Base-by-base conservation (phyloP, 1,140 invertebrate species). In the Ostrea edulis region DNA sequence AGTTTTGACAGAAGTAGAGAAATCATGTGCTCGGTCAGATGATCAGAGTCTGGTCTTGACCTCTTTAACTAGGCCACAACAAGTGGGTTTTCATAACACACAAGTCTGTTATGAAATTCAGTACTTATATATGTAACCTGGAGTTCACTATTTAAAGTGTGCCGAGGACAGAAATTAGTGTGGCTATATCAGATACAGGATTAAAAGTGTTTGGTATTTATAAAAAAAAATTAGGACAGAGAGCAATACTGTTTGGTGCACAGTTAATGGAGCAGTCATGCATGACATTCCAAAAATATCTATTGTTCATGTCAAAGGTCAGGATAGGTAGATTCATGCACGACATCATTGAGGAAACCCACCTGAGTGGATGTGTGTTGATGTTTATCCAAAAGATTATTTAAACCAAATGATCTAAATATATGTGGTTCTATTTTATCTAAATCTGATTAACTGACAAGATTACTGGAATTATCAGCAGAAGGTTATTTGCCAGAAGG, bases 231-330 rank as follows among this genome's bases (percentile, higher is more conserved):
- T 77, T 77, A 77, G 68, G 68, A 25, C 68, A 77, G 68, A 29
- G 68, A 29, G 68, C 35, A 77, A 62, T 62, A n/a, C 55, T n/a
- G 17, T 20, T 62, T 62, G 55, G 55, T 77, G 68, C 29, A 29
- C 22, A 35, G 68, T 22, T 77, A 35, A 77, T 35, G 68, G 68
- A 77, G 68, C 68, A 77, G 68, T 77, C 68, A 77, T 77, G 68
- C 68, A 77, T 77, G 68, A 77, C 68, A 77, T 77, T 77, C 68
- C 68, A 77, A 77, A 77, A 77, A 20, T 29, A 77, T 77, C 68
- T 35, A 35, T 77, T 77, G 68, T 77, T 44, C 68, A 77, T 77
- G 68, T 77, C 68, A 77, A 77, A 77, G 68, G 68, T 77, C 68
- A 77, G 68, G 25, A 77, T 77, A 77, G 68, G 68, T 77, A 25